These are phyloP conservation scores for Heliconius sara DNA, from an alignment of 2,888 invertebrate genomes.

Conservation along the genomic window DNA sequence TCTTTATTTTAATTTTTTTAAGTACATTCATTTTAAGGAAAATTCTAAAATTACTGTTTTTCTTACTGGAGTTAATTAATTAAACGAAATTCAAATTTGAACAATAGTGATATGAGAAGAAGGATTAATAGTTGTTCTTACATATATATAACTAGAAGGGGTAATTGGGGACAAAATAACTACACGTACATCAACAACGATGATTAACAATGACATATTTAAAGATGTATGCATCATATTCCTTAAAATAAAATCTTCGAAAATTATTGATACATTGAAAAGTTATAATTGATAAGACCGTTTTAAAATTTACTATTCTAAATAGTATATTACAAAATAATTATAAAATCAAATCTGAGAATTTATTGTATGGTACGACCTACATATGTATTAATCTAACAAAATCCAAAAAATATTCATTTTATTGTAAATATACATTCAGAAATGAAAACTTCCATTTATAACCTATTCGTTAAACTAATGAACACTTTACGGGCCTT, in stretches of 20 bases:
- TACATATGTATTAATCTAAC: not conserved
- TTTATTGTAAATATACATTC: not conserved
- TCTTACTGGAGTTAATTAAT: not conserved
- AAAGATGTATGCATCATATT: no score
- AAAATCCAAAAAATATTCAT: not conserved
- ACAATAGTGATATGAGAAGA: not conserved
- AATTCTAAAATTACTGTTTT: not conserved
- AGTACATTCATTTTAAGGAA: constrained; percentile 9
- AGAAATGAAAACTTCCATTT: no score
- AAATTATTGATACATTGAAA: not conserved
- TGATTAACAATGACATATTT: no score
- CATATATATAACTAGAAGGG: not conserved
- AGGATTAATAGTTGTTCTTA: not conserved
- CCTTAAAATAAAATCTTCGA: not conserved
- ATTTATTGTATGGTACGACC: not conserved
- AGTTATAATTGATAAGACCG: no score
- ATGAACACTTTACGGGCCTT: constrained; percentile 74
- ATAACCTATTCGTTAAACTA: constrained; percentile 46
- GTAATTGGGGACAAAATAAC: not conserved
- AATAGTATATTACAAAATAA: no score
- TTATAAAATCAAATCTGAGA: no score
- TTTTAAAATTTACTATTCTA: no score
- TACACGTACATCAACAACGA: not conserved
- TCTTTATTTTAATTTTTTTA: not conserved
- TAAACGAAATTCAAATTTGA: not conserved